Conservation (phyloP, 2,113 vertebrate species). For the Cettia cetti region DNA sequence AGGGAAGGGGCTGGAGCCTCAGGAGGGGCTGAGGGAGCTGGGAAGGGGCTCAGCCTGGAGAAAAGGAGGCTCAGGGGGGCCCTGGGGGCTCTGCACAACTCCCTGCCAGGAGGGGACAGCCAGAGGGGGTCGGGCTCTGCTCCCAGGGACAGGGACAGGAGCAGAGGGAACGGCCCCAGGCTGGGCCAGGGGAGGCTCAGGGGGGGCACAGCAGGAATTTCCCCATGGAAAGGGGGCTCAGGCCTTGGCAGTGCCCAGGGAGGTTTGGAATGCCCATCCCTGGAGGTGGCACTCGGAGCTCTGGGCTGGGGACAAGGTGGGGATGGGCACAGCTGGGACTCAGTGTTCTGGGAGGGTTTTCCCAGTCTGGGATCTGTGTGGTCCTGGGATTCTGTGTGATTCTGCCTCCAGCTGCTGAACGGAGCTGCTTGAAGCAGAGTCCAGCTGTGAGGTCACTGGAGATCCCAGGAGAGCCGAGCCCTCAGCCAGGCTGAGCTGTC, state of each 20-base stretch:
- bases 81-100: background rate
- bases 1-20: background rate
- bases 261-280: background rate
- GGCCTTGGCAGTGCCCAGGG: background rate
- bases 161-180: background rate
- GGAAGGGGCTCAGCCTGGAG: background rate
- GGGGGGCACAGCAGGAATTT: background rate
- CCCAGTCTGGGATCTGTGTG: background rate
- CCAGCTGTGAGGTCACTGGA: background rate
- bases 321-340: accelerated
- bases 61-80: background rate
- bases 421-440: background rate
- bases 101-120: background rate
- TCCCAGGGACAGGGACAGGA: background rate
- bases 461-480: accelerated
- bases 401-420: background rate
- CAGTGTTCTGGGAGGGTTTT: accelerated
- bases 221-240: background rate
- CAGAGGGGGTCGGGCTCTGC: background rate
- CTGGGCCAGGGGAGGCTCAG: background rate
- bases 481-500: background rate
- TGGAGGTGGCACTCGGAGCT: background rate
- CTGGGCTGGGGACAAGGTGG: background rate
- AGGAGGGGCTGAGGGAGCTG: background rate
- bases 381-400: background rate